Conservation (phyloP, 2,888 invertebrate species). For the Timema podura region DNA sequence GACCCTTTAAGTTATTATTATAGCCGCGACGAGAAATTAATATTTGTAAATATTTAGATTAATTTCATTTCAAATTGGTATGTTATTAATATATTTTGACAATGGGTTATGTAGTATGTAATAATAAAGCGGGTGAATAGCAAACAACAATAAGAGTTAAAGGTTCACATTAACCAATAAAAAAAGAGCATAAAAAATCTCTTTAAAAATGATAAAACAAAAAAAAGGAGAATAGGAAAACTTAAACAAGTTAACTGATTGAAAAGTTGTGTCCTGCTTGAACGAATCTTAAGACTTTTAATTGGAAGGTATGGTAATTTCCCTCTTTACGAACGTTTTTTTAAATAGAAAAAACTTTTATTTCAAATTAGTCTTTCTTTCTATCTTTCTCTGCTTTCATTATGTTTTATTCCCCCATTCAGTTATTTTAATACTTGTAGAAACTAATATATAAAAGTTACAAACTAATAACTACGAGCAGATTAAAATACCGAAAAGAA, state of each 20-base stretch:
- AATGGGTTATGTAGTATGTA: no score
- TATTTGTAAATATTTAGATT: no score
- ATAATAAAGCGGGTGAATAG: no score
- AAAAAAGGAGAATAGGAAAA: conserved; percentile 9
- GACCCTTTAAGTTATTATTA: no score
- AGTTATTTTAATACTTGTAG: conserved; percentile 2
- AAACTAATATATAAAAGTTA: not conserved
- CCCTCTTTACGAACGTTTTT: not conserved
- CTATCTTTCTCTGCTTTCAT: not conserved
- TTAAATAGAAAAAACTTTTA: not conserved
- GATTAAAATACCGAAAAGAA: no score
- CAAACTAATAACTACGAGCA: no score
- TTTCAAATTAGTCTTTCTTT: no score
- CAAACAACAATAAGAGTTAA: no score
- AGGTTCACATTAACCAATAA: no score
- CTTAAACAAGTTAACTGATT: conserved; percentile 15
- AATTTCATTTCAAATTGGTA: no score
- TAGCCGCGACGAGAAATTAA: no score
- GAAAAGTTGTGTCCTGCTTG: conserved; percentile 18
- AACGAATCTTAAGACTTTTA: conserved; percentile 16
- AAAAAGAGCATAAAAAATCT: not conserved
- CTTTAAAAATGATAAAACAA: not conserved
- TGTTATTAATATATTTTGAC: no score
- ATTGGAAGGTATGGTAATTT: conserved; percentile 18
- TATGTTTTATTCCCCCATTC: not conserved